A percentile compares a stretch with the other conserved stretches of the same genome.
Evolutionary conservation across 2,113 vertebrate species (phyloP).

Genomic region (Prunella fulvescens): DNA sequence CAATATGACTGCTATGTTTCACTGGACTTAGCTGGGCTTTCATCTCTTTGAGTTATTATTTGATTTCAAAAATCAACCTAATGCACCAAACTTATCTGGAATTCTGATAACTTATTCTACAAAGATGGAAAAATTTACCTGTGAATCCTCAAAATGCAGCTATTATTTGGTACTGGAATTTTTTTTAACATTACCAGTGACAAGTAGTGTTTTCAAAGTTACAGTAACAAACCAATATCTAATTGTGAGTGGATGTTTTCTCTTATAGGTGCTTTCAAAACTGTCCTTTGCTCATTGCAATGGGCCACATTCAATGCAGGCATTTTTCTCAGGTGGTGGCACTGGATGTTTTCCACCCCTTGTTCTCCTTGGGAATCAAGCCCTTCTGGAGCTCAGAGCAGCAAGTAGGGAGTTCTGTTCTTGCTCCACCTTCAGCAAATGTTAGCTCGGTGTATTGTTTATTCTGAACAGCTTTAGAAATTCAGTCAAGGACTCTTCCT

Average conservation of each 20-base stretch:
- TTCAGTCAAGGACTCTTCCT: neutral
- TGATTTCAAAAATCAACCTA: neutral
- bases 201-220: neutral
- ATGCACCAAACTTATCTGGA: neutral
- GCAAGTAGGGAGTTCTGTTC: neutral
- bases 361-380: neutral
- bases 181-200: neutral
- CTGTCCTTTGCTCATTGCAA: accelerated
- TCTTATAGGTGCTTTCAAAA: neutral
- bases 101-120: neutral
- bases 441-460: neutral
- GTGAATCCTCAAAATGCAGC: neutral
- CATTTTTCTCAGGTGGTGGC: neutral
- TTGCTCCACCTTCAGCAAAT: neutral
- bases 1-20: neutral
- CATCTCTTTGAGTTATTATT: neutral
- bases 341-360: neutral
- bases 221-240: neutral
- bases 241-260: neutral
- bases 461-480: neutral
- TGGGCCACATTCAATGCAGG: neutral
- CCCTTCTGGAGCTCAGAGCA: neutral
- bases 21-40: neutral
- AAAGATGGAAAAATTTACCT: neutral
- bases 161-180: accelerated